Evolutionary conservation across 2,888 invertebrate genomes (phyloP).

Genomic region (Cinara cedri): DNA sequence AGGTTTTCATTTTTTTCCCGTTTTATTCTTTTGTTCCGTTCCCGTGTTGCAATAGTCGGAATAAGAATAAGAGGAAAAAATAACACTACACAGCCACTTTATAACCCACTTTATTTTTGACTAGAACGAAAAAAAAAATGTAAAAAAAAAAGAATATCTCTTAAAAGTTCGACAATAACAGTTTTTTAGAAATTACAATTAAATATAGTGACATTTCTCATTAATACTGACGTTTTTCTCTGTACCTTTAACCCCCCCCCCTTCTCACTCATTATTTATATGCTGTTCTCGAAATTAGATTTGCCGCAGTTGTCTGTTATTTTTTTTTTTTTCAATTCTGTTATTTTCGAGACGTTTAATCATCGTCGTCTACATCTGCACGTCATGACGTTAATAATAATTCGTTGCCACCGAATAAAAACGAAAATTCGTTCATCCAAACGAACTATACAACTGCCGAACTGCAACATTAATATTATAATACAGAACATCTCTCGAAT

Average conservation of each 20-base stretch:
- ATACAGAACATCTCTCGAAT: too few species aligned
- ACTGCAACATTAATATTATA: too few species aligned
- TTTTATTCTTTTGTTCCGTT: conserved; percentile 35
- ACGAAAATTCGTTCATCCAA: too few species aligned
- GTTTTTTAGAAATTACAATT: conserved; percentile 15
- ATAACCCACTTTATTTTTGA: conserved; percentile 26
- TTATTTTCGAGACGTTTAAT: background rate
- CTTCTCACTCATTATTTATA: background rate
- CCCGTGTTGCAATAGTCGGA: conserved; percentile 4
- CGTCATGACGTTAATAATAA: too few species aligned
- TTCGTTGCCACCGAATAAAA: too few species aligned
- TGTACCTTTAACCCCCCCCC: background rate
- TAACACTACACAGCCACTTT: background rate
- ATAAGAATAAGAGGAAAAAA: background rate
- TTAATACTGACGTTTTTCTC: conserved; percentile 26
- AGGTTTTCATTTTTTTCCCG: conserved; percentile 15
- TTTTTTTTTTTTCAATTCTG: background rate
- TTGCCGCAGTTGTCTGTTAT: background rate
- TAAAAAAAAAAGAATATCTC: conserved; percentile 31
- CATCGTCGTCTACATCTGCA: background rate
- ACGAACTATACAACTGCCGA: too few species aligned
- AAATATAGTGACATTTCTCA: conserved; percentile 36
- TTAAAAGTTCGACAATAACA: conserved; percentile 35
- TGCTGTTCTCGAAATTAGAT: conserved; percentile 15
- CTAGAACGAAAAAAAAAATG: conserved; percentile 19